These are phyloP conservation scores for Andricus curvator DNA, from an alignment of 2,888 invertebrate genomes.

Conservation along the genomic window DNA sequence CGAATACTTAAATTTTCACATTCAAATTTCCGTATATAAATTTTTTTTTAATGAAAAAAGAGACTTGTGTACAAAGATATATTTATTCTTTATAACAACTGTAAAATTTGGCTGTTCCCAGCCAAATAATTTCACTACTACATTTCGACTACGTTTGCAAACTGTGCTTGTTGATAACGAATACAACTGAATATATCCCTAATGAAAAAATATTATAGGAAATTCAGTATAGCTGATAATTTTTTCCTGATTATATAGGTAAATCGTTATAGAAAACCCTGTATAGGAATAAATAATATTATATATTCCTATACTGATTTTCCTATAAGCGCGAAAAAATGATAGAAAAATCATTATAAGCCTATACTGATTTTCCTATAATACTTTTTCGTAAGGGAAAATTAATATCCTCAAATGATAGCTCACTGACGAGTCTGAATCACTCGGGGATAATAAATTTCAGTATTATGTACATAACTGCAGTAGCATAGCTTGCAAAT, in stretches of 20 bases:
- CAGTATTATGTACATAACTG: constrained; percentile 39
- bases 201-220: no score
- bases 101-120: constrained; percentile 62
- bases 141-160: constrained; percentile 73
- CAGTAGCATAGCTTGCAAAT: constrained; percentile 63
- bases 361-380: no score
- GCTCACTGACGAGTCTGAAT: background rate
- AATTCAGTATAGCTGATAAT: no score
- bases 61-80: constrained; percentile 68
- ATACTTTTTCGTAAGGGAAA: background rate
- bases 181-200: background rate
- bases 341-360: no score
- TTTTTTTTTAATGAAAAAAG: constrained; percentile 5
- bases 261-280: no score
- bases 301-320: no score
- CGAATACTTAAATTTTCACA: no score
- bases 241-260: no score
- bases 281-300: no score
- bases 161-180: constrained; percentile 55
- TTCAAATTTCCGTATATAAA: no score
- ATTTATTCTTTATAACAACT: constrained; percentile 71
- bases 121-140: constrained; percentile 74
- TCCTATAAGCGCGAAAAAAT: no score
- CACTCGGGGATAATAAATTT: background rate
- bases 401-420: constrained; percentile 7